A percentile compares a stretch with the other conserved stretches of the same genome.
These are phyloP conservation scores for Arrhamphus sclerolepis DNA, from an alignment of 2,797 vertebrate species.

Conservation along the genomic window DNA sequence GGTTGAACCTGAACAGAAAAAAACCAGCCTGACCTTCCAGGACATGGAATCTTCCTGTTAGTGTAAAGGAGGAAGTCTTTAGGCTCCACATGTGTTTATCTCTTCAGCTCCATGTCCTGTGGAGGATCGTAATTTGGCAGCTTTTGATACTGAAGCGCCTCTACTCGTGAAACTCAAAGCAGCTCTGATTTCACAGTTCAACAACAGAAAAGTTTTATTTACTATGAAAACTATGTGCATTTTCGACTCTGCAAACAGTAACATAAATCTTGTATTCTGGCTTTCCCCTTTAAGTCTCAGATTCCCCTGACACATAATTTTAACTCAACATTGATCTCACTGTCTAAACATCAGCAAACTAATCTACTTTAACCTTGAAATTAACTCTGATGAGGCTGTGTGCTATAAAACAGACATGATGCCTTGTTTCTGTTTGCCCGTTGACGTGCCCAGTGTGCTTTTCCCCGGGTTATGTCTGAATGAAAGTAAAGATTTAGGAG, in stretches of 20 bases:
- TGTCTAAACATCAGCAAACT: constrained; percentile 8
- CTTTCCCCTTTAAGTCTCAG: constrained; percentile 9
- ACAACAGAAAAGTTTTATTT: background rate
- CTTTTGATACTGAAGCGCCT: constrained; percentile 1
- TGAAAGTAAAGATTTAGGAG: constrained; percentile 43
- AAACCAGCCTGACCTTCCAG: background rate
- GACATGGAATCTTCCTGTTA: constrained; percentile 51
- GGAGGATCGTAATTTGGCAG: constrained; percentile 12
- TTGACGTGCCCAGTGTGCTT: constrained; percentile 16
- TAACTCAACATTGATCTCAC: constrained; percentile 13
- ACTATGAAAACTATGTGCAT: background rate
- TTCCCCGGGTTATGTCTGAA: constrained; percentile 53
- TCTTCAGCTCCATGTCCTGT: constrained; percentile 27
- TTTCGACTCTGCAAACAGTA: background rate
- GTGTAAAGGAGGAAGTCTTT: constrained; percentile 44
- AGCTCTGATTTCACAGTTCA: background rate
- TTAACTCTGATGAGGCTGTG: background rate
- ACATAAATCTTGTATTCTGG: background rate
- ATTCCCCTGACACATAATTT: background rate
- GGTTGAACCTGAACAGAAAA: constrained; percentile 24
- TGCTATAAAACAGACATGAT: constrained; percentile 20
- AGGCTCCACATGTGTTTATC: constrained; percentile 52
- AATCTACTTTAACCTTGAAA: constrained; percentile 27
- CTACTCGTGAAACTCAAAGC: constrained; percentile 12
- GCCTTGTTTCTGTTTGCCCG: constrained; percentile 49